phyloP scores from a whole-genome alignment of 2,888 invertebrate species.

The Scaptodrosophila latifasciaeformis region DNA sequence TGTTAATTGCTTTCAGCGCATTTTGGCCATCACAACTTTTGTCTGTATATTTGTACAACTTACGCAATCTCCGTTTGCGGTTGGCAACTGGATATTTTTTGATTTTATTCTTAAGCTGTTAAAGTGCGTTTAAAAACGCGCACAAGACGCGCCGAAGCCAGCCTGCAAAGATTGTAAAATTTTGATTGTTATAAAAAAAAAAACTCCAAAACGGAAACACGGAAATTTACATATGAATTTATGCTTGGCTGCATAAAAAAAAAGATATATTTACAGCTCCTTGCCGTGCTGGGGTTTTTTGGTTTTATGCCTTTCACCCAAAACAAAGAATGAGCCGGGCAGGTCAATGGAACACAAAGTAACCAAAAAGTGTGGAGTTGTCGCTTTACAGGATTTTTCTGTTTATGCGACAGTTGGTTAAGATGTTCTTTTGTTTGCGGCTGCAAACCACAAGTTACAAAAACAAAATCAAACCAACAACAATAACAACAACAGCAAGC shows the following conservation, averaged over 20 bases:
- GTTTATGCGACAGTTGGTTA: constrained; percentile 38
- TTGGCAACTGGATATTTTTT: constrained; percentile 16
- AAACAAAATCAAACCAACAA: constrained; percentile 17
- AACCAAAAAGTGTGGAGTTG: constrained; percentile 6
- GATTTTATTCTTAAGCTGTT: constrained; percentile 9
- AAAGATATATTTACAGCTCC: constrained; percentile 12
- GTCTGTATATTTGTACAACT: background rate
- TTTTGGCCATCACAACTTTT: constrained; percentile 15
- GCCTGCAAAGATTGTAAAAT: constrained; percentile 1
- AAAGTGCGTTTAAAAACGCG: constrained; percentile 36
- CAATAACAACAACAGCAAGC: constrained; percentile 22
- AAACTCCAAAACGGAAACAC: constrained; percentile 8
- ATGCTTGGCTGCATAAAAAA: constrained; percentile 16
- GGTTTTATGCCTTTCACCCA: constrained; percentile 58
- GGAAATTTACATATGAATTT: constrained; percentile 34
- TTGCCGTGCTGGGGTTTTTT: constrained; percentile 7
- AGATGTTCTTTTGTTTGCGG: constrained; percentile 27
- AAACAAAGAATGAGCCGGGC: constrained; percentile 27
- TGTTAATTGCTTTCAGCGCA: constrained; percentile 56
- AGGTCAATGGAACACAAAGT: no score
- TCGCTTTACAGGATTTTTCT: no score
- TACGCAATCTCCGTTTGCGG: constrained; percentile 23
- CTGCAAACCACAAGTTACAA: constrained; percentile 33
- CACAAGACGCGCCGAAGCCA: constrained; percentile 37
- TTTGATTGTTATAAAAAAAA: constrained; percentile 1